Percentiles rank a stretch among this genome's conserved stretches.
These are phyloP conservation scores for Acleris emargana DNA, from an alignment of 2,888 invertebrate species.

Conservation along the genomic window DNA sequence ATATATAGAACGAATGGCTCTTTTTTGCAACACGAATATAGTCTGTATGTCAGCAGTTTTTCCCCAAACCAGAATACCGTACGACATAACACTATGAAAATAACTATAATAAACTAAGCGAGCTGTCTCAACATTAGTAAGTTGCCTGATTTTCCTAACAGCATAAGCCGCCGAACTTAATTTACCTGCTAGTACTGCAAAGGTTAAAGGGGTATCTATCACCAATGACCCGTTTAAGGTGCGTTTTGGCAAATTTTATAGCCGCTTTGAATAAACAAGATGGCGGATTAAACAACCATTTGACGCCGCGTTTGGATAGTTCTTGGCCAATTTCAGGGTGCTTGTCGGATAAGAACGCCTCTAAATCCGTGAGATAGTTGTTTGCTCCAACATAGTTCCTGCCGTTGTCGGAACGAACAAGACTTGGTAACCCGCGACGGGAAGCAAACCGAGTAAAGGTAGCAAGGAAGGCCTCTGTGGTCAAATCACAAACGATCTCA, in stretches of 20 bases:
- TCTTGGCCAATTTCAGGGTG: background rate
- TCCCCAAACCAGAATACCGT: too few species aligned
- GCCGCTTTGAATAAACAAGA: slow-evolving; percentile 28
- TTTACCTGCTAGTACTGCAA: too few species aligned
- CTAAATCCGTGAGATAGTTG: slow-evolving; percentile 23
- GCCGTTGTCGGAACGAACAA: slow-evolving; percentile 35
- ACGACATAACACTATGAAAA: too few species aligned
- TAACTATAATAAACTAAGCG: too few species aligned
- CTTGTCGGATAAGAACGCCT: slow-evolving; percentile 5
- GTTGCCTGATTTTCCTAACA: too few species aligned
- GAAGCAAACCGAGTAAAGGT: slow-evolving; percentile 32
- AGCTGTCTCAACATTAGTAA: too few species aligned
- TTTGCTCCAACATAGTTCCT: slow-evolving; percentile 36
- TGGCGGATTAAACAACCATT: slow-evolving; percentile 32
- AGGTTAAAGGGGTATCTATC: slow-evolving; percentile 12
- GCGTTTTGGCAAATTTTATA: slow-evolving; percentile 26
- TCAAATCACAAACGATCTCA: slow-evolving; percentile 29
- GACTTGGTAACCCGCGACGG: slow-evolving; percentile 31
- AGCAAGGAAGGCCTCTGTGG: slow-evolving; percentile 37
- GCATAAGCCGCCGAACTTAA: too few species aligned
- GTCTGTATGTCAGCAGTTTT: too few species aligned
- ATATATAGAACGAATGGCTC: too few species aligned
- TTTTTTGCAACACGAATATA: too few species aligned
- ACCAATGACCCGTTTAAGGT: slow-evolving; percentile 15
- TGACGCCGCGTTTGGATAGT: slow-evolving; percentile 6